Evolutionary conservation across 2,113 vertebrate species (phyloP).

Genomic region (Podocnemis expansa): DNA sequence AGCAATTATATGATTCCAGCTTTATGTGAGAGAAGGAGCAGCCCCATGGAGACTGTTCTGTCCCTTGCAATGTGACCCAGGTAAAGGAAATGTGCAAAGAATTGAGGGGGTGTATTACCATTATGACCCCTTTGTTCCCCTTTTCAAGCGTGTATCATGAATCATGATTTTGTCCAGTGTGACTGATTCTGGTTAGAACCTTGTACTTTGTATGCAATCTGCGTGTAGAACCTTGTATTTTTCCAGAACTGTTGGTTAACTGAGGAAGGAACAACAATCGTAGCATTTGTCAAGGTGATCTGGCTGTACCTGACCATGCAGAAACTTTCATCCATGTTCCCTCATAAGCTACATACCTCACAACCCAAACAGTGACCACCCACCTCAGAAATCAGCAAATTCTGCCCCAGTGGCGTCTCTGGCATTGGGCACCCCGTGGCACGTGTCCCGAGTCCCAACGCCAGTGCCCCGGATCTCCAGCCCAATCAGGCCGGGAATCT

Average conservation of each 20-base stretch:
- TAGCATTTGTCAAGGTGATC: not conserved
- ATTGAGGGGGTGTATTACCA: not conserved
- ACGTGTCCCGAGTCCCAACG: too few species aligned
- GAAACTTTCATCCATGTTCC: not conserved
- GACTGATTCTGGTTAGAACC: not conserved
- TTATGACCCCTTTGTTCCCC: not conserved
- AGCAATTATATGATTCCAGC: not conserved
- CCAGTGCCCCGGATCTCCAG: too few species aligned
- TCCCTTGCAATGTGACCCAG: rapidly evolving
- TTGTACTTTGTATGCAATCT: not conserved
- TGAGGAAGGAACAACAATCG: not conserved
- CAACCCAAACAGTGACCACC: not conserved
- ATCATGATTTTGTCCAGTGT: not conserved
- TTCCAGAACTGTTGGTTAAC: rapidly evolving
- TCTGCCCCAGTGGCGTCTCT: too few species aligned
- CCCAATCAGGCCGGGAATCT: too few species aligned
- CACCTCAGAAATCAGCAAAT: not conserved
- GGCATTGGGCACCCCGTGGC: too few species aligned
- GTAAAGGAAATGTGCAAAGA: rapidly evolving
- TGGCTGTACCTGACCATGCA: not conserved
- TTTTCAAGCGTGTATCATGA: not conserved
- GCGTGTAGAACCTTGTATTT: not conserved
- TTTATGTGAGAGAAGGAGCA: not conserved
- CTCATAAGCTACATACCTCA: not conserved
- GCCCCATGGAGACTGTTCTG: not conserved